Evolutionary conservation across 2,888 invertebrate species (phyloP).

Genomic region (Yponomeuta cagnagella): DNA sequence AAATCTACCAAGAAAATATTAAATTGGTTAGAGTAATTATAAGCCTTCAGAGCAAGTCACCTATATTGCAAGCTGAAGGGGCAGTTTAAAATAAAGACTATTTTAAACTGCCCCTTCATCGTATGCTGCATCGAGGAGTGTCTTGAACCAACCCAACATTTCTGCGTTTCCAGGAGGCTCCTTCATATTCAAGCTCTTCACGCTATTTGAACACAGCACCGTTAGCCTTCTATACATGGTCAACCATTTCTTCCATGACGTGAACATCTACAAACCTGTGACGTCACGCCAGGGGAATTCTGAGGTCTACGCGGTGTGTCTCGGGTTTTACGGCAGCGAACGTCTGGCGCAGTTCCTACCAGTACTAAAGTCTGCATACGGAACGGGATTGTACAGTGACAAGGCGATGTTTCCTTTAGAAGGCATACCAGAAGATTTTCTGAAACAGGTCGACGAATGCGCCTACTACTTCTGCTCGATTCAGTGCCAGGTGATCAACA

Average conservation of each 20-base stretch:
- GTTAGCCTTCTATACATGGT: slow-evolving; percentile 87
- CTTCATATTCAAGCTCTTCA: slow-evolving; percentile 92
- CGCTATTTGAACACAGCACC: slow-evolving; percentile 89
- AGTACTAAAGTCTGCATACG: slow-evolving; percentile 60
- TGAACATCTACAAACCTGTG: slow-evolving; percentile 89
- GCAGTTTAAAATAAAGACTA: too few relatives aligned
- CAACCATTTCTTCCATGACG: slow-evolving; percentile 82
- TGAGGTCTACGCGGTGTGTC: slow-evolving; percentile 90
- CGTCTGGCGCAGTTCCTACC: slow-evolving; percentile 55
- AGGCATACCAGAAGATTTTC: slow-evolving; percentile 77
- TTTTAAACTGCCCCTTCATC: too few relatives aligned
- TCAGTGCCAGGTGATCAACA: slow-evolving; percentile 80
- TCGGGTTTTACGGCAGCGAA: slow-evolving; percentile 72
- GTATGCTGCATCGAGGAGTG: background rate
- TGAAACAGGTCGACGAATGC: slow-evolving; percentile 79
- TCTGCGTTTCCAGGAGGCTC: slow-evolving; percentile 77
- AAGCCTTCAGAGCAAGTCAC: too few relatives aligned
- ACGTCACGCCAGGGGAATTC: slow-evolving; percentile 97
- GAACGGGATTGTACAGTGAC: slow-evolving; percentile 46
- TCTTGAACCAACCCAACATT: background rate
- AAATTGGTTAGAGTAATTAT: too few relatives aligned
- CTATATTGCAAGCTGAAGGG: too few relatives aligned
- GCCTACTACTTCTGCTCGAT: slow-evolving; percentile 79
- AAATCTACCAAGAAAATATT: too few relatives aligned
- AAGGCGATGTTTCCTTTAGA: slow-evolving; percentile 76